Evolutionary conservation across 1,140 invertebrate species (phyloP), one percentile per base, ranked within the genome.

Genomic region (Cephus cinctus): DNA sequence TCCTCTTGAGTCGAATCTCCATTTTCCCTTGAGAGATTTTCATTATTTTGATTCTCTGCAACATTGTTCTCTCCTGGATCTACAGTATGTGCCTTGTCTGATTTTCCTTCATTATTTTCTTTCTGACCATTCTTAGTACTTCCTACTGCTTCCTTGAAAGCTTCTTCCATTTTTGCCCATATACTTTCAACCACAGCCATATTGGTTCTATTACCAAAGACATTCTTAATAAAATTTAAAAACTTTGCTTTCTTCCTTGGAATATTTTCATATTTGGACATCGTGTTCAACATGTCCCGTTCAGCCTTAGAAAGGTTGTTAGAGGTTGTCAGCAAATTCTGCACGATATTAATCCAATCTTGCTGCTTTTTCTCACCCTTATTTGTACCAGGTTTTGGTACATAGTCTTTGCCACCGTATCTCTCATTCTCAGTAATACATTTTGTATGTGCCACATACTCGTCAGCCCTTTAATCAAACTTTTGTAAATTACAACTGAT

Each of bases 211-310:
- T 78, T 71, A 22, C 82, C 79, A 14, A 68, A 52, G 18, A 81
- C 78, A 70, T 79, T 88, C 56, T 76, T 81, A 5, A 87, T 78
- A 72, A 88, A 90, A 62, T 90, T 90, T 52, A 90, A 76, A 76
- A 96, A 98, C 68, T 95, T 96, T 1, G 78, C 74, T 66, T 92
- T 89, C 67, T 96, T 97, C 27, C 93, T 80, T n/a, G 94, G 95
- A 59, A 96, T 89, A 69, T 97, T 98, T 35, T 87, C 84, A 63
- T 87, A 83, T 38, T 83, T 83, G 21, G 84, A 83, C 23, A 97
- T 81, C 11, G 76, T 80, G 52, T 89, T 77, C 21, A 97, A 78
- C 20, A 94, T 75, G 43, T 75, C 79, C 57, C 77, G 77, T 35
- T 90, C 73, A 52, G 78, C 65, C 19, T 71, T 63, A 23, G 83